Conservation (phyloP, 2,113 vertebrate species). For the Labrus mixtus region DNA sequence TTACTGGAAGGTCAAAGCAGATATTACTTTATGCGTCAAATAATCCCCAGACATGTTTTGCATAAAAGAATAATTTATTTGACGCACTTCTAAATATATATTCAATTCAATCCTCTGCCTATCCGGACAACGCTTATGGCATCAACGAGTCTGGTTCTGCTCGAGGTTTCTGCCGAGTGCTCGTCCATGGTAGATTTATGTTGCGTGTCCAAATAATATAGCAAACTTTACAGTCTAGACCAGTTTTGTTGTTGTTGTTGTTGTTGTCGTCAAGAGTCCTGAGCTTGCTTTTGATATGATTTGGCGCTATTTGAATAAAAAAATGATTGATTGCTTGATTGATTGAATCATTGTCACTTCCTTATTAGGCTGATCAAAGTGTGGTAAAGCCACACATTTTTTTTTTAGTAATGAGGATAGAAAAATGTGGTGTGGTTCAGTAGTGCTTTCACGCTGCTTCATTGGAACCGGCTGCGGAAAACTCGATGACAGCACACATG, state of each 20-base stretch:
- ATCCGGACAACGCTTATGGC: too few relatives aligned
- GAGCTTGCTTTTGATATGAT: not conserved
- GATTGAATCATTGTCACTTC: not conserved
- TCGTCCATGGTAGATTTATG: too few relatives aligned
- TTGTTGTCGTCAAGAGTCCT: not conserved
- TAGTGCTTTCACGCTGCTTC: not conserved
- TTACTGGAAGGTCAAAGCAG: conserved; percentile 69
- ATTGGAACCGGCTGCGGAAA: not conserved
- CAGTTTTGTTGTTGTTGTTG: too few relatives aligned
- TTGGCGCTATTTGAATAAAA: not conserved
- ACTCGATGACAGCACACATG: conserved; percentile 8
- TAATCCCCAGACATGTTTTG: conserved; percentile 30
- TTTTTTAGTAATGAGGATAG: not conserved
- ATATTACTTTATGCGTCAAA: conserved; percentile 44
- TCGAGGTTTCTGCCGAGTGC: too few relatives aligned
- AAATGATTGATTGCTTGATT: not conserved
- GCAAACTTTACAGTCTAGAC: not conserved
- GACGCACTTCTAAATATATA: not conserved
- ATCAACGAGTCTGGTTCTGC: too few relatives aligned
- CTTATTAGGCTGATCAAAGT: not conserved
- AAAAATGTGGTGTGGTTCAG: not conserved
- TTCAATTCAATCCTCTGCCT: too few relatives aligned
- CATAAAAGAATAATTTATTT: not conserved
- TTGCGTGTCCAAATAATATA: too few relatives aligned
- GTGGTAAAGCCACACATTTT: not conserved